Conservation (phyloP, 35 echinoderm and acorn worm species). For the Apostichopus californicus region DNA sequence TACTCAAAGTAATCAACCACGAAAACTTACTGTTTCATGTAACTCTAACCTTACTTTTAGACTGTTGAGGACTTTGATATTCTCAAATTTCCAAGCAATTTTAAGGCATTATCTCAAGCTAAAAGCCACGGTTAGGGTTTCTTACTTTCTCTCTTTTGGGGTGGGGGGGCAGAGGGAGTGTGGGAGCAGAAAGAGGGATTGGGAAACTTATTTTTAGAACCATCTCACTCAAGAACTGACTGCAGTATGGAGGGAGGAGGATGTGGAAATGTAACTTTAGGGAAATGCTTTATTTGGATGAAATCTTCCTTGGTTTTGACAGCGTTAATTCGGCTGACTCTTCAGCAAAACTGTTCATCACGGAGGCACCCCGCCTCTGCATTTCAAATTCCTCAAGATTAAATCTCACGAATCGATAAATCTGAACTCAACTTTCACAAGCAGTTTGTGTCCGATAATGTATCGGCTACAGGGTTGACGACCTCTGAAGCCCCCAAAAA, state of each 20-base stretch:
- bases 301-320: background rate
- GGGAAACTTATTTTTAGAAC: background rate
- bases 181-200: too few species aligned
- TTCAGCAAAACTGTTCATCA: background rate
- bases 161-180: too few species aligned
- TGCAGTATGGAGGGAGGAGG: background rate
- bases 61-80: background rate
- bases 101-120: background rate
- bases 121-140: background rate
- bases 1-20: background rate
- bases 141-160: background rate
- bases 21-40: background rate
- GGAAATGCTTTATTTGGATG: background rate
- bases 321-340: background rate
- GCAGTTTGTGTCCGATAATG: too few species aligned
- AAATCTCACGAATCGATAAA: too few species aligned
- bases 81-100: background rate
- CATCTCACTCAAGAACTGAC: background rate
- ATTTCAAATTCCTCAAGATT: too few species aligned
- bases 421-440: too few species aligned
- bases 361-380: background rate
- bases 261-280: background rate
- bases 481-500: too few species aligned
- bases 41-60: background rate
- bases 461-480: too few species aligned